These are phyloP conservation scores for Microtus ochrogaster DNA, from an alignment of 2,113 vertebrate genomes.

Conservation along the genomic window DNA sequence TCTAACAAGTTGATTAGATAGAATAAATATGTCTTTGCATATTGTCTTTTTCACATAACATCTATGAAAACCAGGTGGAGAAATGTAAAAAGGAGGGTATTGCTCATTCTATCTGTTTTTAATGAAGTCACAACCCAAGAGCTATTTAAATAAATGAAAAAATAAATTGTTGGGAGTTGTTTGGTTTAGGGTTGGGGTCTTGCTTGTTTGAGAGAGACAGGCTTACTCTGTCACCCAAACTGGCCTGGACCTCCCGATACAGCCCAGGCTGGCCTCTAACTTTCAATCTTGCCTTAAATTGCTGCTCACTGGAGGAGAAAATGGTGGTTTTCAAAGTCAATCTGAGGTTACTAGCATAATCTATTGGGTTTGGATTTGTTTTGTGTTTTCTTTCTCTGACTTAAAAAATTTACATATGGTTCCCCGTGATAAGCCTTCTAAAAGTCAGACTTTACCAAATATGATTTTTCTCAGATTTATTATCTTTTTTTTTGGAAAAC, in stretches of 20 bases:
- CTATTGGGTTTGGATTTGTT: slow-evolving; percentile 49
- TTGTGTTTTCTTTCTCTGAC: slow-evolving; percentile 38
- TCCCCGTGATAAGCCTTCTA: neutral
- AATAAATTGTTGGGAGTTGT: neutral
- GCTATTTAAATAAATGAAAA: slow-evolving; percentile 41
- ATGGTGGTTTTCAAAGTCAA: neutral
- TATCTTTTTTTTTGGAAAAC: slow-evolving; percentile 38
- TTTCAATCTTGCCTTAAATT: neutral
- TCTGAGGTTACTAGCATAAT: slow-evolving; percentile 39
- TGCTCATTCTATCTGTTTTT: neutral
- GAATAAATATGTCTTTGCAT: neutral
- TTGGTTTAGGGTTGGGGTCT: neutral
- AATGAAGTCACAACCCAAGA: neutral
- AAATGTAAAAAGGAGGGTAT: neutral
- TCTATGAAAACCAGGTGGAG: slow-evolving; percentile 21
- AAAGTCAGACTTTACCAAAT: slow-evolving; percentile 28
- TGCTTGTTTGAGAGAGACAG: neutral
- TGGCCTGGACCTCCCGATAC: neutral
- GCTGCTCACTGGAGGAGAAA: neutral
- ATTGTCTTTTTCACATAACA: neutral
- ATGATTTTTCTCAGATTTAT: slow-evolving; percentile 9
- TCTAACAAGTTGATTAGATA: neutral
- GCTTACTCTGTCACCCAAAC: neutral
- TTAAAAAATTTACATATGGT: neutral
- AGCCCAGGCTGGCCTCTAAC: neutral